A percentile compares a stretch with the other conserved stretches of the same genome.
Evolutionary conservation across 2,113 vertebrate species (phyloP).

Genomic region (Trichomycterus rosablanca): DNA sequence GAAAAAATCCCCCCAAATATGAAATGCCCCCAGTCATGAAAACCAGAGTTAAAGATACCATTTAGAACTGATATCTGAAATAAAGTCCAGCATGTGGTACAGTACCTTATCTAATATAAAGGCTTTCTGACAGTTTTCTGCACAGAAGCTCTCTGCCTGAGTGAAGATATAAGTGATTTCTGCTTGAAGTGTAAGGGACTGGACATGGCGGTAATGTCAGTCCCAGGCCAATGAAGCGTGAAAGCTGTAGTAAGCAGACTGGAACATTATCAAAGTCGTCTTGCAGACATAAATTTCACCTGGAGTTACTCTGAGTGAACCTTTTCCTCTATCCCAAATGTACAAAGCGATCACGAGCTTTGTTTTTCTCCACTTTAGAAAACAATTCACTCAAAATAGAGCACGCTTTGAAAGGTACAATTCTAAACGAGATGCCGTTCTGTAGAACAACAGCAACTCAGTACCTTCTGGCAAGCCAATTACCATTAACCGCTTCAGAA

Average conservation of each 20-base stretch:
- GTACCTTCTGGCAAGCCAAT: constrained; percentile 32
- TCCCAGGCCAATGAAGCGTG: constrained; percentile 18
- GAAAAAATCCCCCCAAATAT: too few species aligned
- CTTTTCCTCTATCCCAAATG: constrained; percentile 29
- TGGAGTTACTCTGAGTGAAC: constrained; percentile 21
- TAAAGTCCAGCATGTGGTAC: too few species aligned
- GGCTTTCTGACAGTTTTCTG: too few species aligned
- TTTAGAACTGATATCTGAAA: too few species aligned
- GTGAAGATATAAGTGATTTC: constrained; percentile 23
- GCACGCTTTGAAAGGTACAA: not conserved
- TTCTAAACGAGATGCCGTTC: constrained; percentile 10
- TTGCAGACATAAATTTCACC: constrained; percentile 52
- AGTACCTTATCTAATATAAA: too few species aligned
- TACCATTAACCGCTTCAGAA: constrained; percentile 34
- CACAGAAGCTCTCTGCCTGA: constrained; percentile 2
- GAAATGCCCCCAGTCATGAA: too few species aligned
- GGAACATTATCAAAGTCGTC: constrained; percentile 50
- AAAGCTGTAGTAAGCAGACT: constrained; percentile 59
- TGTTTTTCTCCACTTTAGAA: too few species aligned
- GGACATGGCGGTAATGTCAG: not conserved
- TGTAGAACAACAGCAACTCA: constrained; percentile 23
- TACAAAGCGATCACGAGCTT: too few species aligned
- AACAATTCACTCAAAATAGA: not conserved
- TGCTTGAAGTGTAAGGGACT: not conserved
- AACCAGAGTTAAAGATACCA: too few species aligned